Conservation (phyloP, 1,140 invertebrate genomes). For the Proctacanthus coquilletti region DNA sequence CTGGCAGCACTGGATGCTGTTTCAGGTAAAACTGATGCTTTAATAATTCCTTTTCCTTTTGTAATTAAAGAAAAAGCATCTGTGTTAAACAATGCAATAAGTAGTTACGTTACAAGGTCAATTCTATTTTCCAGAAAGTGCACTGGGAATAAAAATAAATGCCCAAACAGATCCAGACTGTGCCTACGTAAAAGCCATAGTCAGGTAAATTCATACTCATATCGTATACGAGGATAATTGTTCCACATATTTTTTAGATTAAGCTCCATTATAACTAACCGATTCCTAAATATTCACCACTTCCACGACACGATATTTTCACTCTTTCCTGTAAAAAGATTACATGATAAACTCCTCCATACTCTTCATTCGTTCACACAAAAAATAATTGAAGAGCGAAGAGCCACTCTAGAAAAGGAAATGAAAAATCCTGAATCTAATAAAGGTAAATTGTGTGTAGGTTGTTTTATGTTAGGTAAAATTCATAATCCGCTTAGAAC, state of each 20-base stretch:
- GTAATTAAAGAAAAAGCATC: too few species aligned
- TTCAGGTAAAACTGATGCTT: too few species aligned
- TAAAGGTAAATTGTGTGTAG: too few species aligned
- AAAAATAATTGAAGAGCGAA: constrained; percentile 35
- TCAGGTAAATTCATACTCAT: constrained; percentile 1
- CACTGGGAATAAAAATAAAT: constrained; percentile 63
- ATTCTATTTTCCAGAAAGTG: constrained; percentile 47
- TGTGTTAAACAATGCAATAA: background rate
- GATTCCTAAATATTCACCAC: constrained; percentile 16
- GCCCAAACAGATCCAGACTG: constrained; percentile 51
- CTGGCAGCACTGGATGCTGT: constrained; percentile 21
- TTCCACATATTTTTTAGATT: constrained; percentile 9
- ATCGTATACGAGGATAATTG: background rate
- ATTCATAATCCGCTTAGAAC: too few species aligned
- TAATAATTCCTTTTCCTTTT: too few species aligned
- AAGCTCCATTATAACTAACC: constrained; percentile 13
- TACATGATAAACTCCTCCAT: constrained; percentile 37
- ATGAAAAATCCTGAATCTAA: too few species aligned
- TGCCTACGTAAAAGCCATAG: constrained; percentile 55
- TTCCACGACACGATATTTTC: constrained; percentile 15
- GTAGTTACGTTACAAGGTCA: constrained; percentile 40
- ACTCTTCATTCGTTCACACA: constrained; percentile 51
- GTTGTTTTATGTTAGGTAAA: too few species aligned
- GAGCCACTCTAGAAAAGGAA: constrained; percentile 14
- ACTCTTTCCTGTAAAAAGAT: constrained; percentile 24